Evolutionary conservation across 2,797 vertebrate genomes (phyloP).

Genomic region (Enteromius trimaculatus): DNA sequence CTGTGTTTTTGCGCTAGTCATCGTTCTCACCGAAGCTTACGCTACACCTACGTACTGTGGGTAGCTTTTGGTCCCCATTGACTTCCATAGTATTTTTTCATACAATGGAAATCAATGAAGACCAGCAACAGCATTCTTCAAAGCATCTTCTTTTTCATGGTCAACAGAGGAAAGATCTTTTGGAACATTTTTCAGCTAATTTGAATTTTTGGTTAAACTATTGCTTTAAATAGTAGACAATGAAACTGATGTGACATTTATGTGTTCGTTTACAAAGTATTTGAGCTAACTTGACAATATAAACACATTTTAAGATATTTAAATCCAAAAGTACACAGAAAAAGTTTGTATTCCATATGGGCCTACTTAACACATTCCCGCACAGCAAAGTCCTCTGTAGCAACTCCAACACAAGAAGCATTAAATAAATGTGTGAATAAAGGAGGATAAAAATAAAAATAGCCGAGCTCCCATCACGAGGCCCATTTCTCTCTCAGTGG

Average conservation of each 20-base stretch:
- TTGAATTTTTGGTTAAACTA: neutral
- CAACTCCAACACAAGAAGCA: conserved; percentile 33
- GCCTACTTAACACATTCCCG: conserved; percentile 16
- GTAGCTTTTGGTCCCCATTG: neutral
- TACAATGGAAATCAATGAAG: neutral
- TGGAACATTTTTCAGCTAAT: neutral
- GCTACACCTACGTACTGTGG: neutral
- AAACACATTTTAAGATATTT: conserved; percentile 6
- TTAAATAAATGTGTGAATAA: conserved; percentile 38
- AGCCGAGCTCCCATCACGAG: conserved; percentile 34
- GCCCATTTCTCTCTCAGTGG: conserved; percentile 55
- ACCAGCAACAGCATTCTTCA: neutral
- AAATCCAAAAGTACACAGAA: neutral
- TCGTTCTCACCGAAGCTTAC: neutral
- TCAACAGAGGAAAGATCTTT: neutral
- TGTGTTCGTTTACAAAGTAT: neutral
- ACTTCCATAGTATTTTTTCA: neutral
- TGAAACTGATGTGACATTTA: neutral
- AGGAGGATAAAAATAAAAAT: conserved; percentile 45
- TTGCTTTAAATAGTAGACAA: neutral
- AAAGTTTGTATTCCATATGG: neutral
- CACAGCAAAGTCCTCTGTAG: conserved; percentile 12
- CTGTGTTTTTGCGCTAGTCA: neutral
- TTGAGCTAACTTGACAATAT: neutral
- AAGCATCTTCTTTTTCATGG: neutral